Percentiles rank a stretch among this genome's conserved stretches.
Conservation (phyloP, 2,888 invertebrate genomes). For the Pycnomerus fuliginosus region DNA sequence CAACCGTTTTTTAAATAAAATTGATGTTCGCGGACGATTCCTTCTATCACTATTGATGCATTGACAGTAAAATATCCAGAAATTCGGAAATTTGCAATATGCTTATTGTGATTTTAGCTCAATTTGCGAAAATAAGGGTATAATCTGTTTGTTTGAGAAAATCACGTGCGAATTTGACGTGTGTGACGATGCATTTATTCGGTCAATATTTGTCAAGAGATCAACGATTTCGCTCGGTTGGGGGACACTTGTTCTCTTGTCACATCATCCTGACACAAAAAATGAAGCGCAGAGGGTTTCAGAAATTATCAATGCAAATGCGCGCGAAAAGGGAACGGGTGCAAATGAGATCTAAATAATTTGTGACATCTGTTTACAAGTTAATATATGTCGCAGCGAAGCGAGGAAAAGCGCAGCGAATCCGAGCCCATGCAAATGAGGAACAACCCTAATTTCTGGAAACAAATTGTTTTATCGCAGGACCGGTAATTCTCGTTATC, state of each 20-base stretch:
- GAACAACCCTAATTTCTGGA: slow-evolving; percentile 23
- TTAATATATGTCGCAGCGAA: slow-evolving; percentile 40
- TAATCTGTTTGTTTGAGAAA: too few species aligned
- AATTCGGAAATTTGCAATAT: too few species aligned
- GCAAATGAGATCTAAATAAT: slow-evolving; percentile 35
- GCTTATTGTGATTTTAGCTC: too few species aligned
- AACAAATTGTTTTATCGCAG: slow-evolving; percentile 19
- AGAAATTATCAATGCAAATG: slow-evolving; percentile 11
- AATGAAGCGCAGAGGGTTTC: neutral
- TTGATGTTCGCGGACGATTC: too few species aligned
- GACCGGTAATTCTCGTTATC: too few species aligned
- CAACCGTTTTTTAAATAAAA: too few species aligned
- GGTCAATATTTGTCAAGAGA: slow-evolving; percentile 40
- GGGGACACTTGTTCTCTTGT: slow-evolving; percentile 27
- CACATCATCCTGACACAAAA: slow-evolving; percentile 3
- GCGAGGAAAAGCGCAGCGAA: slow-evolving; percentile 40
- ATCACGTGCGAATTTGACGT: slow-evolving; percentile 30
- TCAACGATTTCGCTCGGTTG: slow-evolving; percentile 30
- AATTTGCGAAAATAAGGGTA: too few species aligned
- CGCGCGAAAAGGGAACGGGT: slow-evolving; percentile 13
- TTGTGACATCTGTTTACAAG: slow-evolving; percentile 47
- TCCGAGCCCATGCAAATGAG: slow-evolving; percentile 35
- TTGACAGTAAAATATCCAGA: too few species aligned
- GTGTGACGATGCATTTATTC: slow-evolving; percentile 25
- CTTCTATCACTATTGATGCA: too few species aligned